These are phyloP conservation scores for Sphenopsis melanotis DNA, from an alignment of 2,797 vertebrate species.

Conservation along the genomic window DNA sequence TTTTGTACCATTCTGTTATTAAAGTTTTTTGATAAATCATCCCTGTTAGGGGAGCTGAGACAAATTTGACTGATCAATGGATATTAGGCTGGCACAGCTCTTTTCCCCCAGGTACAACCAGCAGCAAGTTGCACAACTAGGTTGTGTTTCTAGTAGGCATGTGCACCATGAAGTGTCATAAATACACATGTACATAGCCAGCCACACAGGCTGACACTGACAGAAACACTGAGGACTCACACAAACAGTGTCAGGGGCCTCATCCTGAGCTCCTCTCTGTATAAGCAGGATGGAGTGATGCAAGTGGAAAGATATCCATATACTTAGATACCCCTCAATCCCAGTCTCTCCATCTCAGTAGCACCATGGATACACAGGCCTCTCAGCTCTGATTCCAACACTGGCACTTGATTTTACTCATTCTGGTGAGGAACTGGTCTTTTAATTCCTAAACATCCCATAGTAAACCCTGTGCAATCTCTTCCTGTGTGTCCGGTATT, in stretches of 20 bases:
- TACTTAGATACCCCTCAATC: neutral
- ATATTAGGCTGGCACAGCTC: neutral
- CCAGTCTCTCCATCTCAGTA: neutral
- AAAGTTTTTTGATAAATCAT: neutral
- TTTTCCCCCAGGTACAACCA: neutral
- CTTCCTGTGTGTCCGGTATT: accelerated
- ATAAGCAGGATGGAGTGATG: neutral
- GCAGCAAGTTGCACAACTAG: neutral
- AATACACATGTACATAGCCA: accelerated
- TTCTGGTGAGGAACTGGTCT: neutral
- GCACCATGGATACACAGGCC: neutral
- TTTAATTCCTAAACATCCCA: neutral
- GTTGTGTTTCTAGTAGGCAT: neutral
- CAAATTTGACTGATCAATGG: neutral
- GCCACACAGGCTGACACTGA: neutral
- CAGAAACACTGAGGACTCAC: neutral
- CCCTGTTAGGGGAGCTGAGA: neutral
- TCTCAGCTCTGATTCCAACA: neutral
- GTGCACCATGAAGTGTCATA: neutral
- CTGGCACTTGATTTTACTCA: neutral
- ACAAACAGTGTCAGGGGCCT: neutral
- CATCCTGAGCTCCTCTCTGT: neutral
- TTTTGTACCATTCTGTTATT: neutral
- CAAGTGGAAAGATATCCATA: neutral
- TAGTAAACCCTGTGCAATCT: neutral